Percentiles rank a stretch among this genome's conserved stretches.
phyloP scores from a whole-genome alignment of 2,888 invertebrate species.

The Tetranychus truncatus region DNA sequence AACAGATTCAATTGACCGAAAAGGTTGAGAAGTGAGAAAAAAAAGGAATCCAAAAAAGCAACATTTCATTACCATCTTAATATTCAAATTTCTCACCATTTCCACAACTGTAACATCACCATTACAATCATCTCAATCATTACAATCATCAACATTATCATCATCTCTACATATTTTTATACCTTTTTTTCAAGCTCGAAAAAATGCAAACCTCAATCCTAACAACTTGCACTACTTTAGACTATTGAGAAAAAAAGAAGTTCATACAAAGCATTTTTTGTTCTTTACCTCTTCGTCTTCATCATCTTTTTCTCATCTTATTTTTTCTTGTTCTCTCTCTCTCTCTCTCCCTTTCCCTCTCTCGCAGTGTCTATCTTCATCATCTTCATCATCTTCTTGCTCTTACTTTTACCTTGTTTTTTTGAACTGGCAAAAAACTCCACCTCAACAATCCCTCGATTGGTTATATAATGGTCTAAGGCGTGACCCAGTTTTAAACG shows the following conservation, averaged over 20 bases:
- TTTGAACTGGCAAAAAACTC: not conserved
- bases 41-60: too few relatives aligned
- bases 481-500: too few relatives aligned
- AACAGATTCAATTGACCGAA: too few relatives aligned
- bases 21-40: too few relatives aligned
- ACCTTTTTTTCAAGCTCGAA: not conserved
- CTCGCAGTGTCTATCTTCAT: not conserved
- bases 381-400: not conserved
- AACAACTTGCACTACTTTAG: not conserved
- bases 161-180: not conserved
- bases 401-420: not conserved
- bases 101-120: too few relatives aligned
- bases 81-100: too few relatives aligned
- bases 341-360: constrained; percentile 9
- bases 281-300: not conserved
- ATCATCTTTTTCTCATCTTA: not conserved
- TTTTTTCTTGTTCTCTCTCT: constrained; percentile 3
- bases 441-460: not conserved
- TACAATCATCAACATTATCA: not conserved
- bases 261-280: not conserved
- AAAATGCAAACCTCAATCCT: not conserved
- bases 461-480: too few relatives aligned
- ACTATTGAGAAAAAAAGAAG: too few relatives aligned
- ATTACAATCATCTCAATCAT: too few relatives aligned
- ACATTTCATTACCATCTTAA: too few relatives aligned